Evolutionary conservation across 2,113 vertebrate genomes (phyloP), one percentile per base, ranked within the genome.

Genomic region (Harpagus bidentatus): DNA sequence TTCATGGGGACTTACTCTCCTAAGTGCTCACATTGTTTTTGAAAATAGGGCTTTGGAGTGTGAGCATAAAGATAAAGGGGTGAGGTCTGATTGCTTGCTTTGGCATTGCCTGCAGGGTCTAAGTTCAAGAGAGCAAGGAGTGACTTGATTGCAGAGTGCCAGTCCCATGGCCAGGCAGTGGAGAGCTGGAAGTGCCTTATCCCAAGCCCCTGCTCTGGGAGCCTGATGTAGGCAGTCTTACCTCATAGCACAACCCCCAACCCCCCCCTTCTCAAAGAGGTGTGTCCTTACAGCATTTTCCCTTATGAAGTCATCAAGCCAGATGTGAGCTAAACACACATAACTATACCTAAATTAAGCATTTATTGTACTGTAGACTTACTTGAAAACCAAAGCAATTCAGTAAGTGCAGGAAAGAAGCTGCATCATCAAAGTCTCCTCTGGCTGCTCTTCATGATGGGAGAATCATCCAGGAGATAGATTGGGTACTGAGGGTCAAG

Each of bases 71-170:
- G 85, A 74, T 79, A 78, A 87, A 89, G 42, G 34, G 23, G 13
- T 61, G 50, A 77, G 40, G 48, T 88, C 18, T 72, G 43, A 71
- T 67, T 55, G 42, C 16, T 83, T 79, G 22, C 29, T 85, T 82
- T 87, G 43, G 21, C 22, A 5, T 48, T 85, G 42, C 26, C 78
- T 59, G 13, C 25, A 62, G 23, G 25, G 38, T 82, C 26, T 61
- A 65, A 88, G 36, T 65, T 95, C 71, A 92, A 90, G 82, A 72
- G 78, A 66, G 31, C 58, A 73, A 6, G 22, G 45, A 82, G 38
- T 78, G 65, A 15, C 38, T 74, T 38, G 69, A 47, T 29, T 91
- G 73, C 63, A 79, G 65, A 92, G 14, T 0, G 0, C 6, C 91
- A 88, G 66, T 7, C 47, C 29, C 43, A 12, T 31, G 40, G 22